A percentile compares a stretch with the other conserved stretches of the same genome.
phyloP scores from a whole-genome alignment of 2,888 invertebrate species.

The Drosophila birchii region DNA sequence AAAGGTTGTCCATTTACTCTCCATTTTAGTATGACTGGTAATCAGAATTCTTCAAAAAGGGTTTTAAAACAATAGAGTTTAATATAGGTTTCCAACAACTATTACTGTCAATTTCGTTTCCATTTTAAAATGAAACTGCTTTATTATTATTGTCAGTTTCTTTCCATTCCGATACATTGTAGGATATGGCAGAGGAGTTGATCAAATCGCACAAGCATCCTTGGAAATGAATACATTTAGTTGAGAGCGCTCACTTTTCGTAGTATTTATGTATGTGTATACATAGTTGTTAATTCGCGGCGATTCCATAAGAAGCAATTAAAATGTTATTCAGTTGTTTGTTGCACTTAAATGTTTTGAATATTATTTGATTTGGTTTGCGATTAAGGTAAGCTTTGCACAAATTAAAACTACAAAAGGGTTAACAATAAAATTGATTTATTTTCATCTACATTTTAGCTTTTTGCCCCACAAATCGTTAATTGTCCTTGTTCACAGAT shows the following conservation, averaged over 20 bases:
- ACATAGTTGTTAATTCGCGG: slow-evolving; percentile 48
- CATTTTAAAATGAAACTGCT: slow-evolving; percentile 4
- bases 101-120: slow-evolving; percentile 4
- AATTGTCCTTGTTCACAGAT: slow-evolving; percentile 39
- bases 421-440: slow-evolving; percentile 42
- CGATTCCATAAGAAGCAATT: slow-evolving; percentile 45
- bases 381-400: neutral
- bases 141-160: neutral
- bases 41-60: neutral
- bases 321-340: slow-evolving; percentile 52
- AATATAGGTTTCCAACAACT: slow-evolving; percentile 3
- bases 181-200: slow-evolving; percentile 7
- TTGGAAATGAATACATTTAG: slow-evolving; percentile 17
- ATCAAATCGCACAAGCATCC: slow-evolving; percentile 39
- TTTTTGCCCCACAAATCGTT: slow-evolving; percentile 5
- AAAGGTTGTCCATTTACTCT: neutral
- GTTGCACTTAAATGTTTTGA: slow-evolving; percentile 22
- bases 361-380: neutral
- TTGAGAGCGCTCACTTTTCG: slow-evolving; percentile 30
- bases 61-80: no score
- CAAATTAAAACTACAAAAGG: neutral
- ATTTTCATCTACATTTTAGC: slow-evolving; percentile 33
- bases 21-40: neutral
- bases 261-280: slow-evolving; percentile 42
- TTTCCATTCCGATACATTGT: slow-evolving; percentile 5